phyloP scores from a whole-genome alignment of 2,797 vertebrate species.

The Ambastaia sidthimunki region DNA sequence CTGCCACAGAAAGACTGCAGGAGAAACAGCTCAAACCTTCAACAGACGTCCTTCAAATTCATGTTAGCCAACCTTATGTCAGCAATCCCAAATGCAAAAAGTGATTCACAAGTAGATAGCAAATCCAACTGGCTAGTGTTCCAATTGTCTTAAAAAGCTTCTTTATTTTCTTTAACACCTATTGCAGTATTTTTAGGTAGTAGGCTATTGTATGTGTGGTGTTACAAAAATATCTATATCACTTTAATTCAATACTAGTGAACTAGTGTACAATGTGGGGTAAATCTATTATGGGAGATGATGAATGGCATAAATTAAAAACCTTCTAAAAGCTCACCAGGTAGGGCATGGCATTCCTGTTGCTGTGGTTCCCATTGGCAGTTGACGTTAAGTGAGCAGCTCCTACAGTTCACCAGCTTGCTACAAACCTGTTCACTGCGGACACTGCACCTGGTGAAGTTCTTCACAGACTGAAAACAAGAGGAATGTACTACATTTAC shows the following conservation, averaged over 20 bases:
- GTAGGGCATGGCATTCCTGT: slow-evolving; percentile 91
- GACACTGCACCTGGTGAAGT: slow-evolving; percentile 90
- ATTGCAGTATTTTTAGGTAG: too few relatives aligned
- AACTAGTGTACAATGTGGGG: not conserved
- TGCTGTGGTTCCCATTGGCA: slow-evolving; percentile 97
- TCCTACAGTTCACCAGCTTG: slow-evolving; percentile 96
- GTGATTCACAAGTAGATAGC: too few relatives aligned
- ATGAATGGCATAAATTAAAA: not conserved
- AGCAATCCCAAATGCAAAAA: too few relatives aligned
- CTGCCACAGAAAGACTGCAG: not conserved
- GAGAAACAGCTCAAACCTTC: not conserved
- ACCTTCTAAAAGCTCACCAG: slow-evolving; percentile 77
- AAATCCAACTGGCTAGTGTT: too few relatives aligned
- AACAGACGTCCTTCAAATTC: not conserved
- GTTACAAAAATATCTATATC: too few relatives aligned
- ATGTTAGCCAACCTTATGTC: too few relatives aligned
- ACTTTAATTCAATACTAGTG: too few relatives aligned
- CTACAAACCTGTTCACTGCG: slow-evolving; percentile 93
- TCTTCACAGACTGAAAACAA: slow-evolving; percentile 85
- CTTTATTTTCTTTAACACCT: too few relatives aligned
- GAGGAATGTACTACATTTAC: not conserved
- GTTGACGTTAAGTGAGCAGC: slow-evolving; percentile 92
- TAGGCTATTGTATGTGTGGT: too few relatives aligned
- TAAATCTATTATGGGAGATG: not conserved
- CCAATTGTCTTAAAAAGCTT: too few relatives aligned